These are phyloP conservation scores for Rhineura floridana DNA, from an alignment of 2,113 vertebrate genomes.

Conservation along the genomic window DNA sequence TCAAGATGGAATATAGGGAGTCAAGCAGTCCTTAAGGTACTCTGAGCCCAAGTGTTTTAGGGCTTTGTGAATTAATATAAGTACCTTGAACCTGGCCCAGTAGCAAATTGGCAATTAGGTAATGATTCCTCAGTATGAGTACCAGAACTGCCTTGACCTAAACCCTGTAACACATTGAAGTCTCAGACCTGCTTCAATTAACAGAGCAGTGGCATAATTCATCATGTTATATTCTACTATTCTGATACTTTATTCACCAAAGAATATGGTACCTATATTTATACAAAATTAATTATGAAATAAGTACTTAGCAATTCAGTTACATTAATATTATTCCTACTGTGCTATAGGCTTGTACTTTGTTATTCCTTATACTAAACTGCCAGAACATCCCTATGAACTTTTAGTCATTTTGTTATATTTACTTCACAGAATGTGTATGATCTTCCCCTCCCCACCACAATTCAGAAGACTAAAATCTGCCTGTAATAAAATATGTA, in stretches of 20 bases:
- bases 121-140: too few species aligned
- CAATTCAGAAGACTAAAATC: conserved; percentile 9
- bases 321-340: not conserved
- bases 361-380: not conserved
- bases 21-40: too few species aligned
- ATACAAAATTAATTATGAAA: not conserved
- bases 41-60: too few species aligned
- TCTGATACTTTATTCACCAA: not conserved
- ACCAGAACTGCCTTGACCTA: too few species aligned
- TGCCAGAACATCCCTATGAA: not conserved
- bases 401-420: not conserved
- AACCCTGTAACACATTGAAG: too few species aligned
- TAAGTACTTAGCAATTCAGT: not conserved
- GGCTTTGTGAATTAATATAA: too few species aligned
- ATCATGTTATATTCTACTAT: too few species aligned
- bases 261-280: not conserved
- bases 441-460: not conserved
- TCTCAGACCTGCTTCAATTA: too few species aligned
- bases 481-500: not conserved
- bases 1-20: too few species aligned
- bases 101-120: too few species aligned
- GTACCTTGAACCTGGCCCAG: too few species aligned
- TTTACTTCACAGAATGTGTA: not conserved
- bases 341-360: not conserved
- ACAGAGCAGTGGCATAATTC: too few species aligned